Evolutionary conservation across 1,140 invertebrate genomes (phyloP).

Genomic region (Dendroctonus valens): DNA sequence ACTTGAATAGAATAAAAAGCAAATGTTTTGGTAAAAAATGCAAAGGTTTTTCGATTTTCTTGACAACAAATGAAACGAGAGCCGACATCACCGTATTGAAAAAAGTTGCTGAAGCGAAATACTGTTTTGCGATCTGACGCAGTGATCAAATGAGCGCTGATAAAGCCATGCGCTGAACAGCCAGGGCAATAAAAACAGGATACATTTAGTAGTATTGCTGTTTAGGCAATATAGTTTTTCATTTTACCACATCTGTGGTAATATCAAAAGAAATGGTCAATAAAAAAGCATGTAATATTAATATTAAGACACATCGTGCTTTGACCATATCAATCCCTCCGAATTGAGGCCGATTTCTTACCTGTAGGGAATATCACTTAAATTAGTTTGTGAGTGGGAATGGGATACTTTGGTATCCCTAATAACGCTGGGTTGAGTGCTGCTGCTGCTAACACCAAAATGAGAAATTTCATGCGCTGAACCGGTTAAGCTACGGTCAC

Average conservation of each 20-base stretch:
- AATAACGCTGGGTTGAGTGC: not conserved
- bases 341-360: slow-evolving; percentile 43
- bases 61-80: not conserved
- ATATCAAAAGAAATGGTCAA: too few relatives aligned
- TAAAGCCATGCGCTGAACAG: slow-evolving; percentile 30
- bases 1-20: too few relatives aligned
- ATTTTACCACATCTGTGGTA: too few relatives aligned
- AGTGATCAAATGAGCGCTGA: slow-evolving; percentile 10
- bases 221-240: too few relatives aligned
- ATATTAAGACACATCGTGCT: too few relatives aligned
- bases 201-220: slow-evolving; percentile 5
- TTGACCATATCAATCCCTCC: too few relatives aligned
- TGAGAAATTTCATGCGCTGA: slow-evolving; percentile 76
- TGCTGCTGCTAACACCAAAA: slow-evolving; percentile 54
- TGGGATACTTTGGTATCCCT: slow-evolving; percentile 67
- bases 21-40: too few relatives aligned
- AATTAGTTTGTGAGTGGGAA: slow-evolving; percentile 77
- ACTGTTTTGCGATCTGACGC: not conserved
- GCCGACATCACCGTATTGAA: too few relatives aligned
- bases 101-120: too few relatives aligned
- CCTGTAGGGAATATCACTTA: slow-evolving; percentile 76
- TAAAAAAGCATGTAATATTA: too few relatives aligned
- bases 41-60: too few relatives aligned
- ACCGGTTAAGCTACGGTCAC: slow-evolving; percentile 77
- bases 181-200: slow-evolving; percentile 22